Base-by-base conservation (phyloP, 1,140 invertebrate species). In the Dendroctonus ponderosae region DNA sequence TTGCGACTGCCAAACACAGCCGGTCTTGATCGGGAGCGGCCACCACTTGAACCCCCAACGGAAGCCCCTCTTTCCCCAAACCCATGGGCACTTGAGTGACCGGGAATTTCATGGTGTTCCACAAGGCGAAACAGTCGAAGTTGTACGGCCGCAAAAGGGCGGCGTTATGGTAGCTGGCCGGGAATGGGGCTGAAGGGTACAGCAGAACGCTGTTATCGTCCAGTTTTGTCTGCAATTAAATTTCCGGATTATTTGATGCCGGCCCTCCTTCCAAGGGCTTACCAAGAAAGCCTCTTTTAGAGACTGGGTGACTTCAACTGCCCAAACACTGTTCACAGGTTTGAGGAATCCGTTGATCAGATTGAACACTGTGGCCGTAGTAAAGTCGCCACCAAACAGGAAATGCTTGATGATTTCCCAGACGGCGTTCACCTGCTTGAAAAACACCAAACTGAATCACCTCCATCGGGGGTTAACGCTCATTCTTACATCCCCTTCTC, bases 101-200 rank as follows among this genome's bases (percentile, higher is more conserved):
- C 6, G 96, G 95, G 11, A 96, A 80, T 40, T 87, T 86, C 0
- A 97, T 78, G 6, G 88, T 88, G 80, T 97, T 98, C 77, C 97
- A 94, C 44, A 98, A 81, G 38, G 86, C 89, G 79, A 92, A 95
- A 78, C 97, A 95, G 6, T 86, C 84, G 79, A 96, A 96, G 80
- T 97, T 96, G 74, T 86, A 91, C 2, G 92, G 89, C 57, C 90
- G 86, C 3, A 93, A 80, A 68, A 93, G 84, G 42, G 90, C 84
- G 51, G 90, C 85, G 75, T 90, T 89, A 80, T 97, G 95, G 76
- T 93, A 92, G 6, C 88, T 89, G 0, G 94, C 93, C n/a, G 90
- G 80, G 14, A 82, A 83, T 0, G 95, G 92, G 65, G 89, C 87
- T 2, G 90, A 88, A 26, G 94, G 93, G 78, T 91, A 96, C 42